Conservation (phyloP, 2,888 invertebrate genomes). For the Deroplatys truncata region DNA sequence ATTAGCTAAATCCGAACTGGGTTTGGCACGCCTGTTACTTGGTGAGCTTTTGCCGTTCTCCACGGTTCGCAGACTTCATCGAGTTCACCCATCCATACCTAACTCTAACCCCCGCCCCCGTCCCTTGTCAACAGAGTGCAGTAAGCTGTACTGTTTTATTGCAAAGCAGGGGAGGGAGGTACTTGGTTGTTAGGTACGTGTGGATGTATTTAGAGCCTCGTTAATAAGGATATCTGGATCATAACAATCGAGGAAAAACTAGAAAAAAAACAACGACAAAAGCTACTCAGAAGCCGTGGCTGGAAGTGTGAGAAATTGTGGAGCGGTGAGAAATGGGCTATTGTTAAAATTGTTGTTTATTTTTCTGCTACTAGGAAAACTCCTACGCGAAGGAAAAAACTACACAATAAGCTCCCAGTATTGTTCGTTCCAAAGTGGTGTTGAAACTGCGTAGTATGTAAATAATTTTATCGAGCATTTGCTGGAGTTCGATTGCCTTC, state of each 20-base stretch:
- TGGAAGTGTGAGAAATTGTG: neutral
- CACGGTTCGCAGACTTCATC: neutral
- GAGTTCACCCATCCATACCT: neutral
- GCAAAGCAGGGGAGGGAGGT: neutral
- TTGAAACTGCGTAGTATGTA: too few relatives aligned
- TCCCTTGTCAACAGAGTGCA: neutral
- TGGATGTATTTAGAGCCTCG: neutral
- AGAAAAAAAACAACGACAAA: neutral
- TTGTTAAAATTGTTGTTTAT: neutral
- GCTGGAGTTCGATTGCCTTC: too few relatives aligned
- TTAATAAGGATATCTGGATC: neutral
- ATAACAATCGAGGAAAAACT: neutral
- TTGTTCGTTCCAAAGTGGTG: too few relatives aligned
- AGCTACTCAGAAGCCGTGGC: neutral
- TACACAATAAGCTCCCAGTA: too few relatives aligned
- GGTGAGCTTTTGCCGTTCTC: neutral
- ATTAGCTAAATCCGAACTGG: conserved; percentile 15
- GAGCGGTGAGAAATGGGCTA: neutral
- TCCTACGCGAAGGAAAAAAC: neutral
- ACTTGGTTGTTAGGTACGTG: neutral
- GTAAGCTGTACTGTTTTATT: neutral
- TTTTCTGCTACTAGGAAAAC: neutral
- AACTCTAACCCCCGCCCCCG: neutral
- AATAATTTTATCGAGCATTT: too few relatives aligned
- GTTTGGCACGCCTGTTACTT: neutral